phyloP scores from a whole-genome alignment of 2,797 vertebrate species.

The Pelochelys cantorii region DNA sequence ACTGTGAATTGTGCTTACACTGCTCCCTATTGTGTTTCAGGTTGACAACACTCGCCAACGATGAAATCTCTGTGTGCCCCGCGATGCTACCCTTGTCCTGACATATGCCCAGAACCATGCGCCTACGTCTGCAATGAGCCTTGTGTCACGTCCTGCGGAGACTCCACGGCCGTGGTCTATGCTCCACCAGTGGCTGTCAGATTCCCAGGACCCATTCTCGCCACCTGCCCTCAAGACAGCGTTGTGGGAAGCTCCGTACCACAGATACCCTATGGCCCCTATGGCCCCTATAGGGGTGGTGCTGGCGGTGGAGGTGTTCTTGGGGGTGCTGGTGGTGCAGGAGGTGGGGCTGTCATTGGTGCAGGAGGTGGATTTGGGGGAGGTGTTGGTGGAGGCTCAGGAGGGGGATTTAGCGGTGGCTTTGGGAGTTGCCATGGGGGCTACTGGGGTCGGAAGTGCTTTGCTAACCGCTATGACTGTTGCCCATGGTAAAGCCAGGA shows the following conservation, averaged over 20 bases:
- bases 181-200: not conserved
- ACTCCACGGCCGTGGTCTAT: not conserved
- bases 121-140: not conserved
- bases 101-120: not conserved
- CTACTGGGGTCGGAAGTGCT: no score
- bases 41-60: no score
- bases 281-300: not conserved
- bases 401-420: not conserved
- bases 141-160: not conserved
- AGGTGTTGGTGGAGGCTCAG: no score
- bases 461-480: no score
- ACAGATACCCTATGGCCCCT: not conserved
- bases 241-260: not conserved
- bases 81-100: not conserved
- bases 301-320: rapidly evolving
- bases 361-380: not conserved
- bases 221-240: not conserved
- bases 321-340: no score
- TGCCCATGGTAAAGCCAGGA: no score
- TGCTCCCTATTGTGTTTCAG: not conserved
- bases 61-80: not conserved
- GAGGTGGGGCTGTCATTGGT: no score
- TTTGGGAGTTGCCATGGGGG: no score
- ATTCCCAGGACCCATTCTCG: not conserved
- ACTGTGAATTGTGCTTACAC: not conserved